phyloP scores from a whole-genome alignment of 2,797 vertebrate genomes.

The Poecilia velifera region DNA sequence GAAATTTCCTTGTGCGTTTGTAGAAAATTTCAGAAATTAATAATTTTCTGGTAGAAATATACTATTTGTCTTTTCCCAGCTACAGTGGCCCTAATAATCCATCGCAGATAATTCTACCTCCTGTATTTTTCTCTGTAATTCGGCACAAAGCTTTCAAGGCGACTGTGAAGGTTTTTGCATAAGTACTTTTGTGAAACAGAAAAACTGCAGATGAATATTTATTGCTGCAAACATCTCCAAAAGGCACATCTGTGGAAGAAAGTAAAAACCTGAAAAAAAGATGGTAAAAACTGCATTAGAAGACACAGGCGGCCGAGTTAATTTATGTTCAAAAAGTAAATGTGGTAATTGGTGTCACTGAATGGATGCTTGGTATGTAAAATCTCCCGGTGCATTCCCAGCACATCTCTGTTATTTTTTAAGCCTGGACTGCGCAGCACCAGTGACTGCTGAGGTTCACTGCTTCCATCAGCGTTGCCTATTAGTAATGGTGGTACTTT shows the following conservation, averaged over 20 bases:
- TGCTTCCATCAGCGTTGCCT: conserved; percentile 7
- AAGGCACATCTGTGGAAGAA: conserved; percentile 12
- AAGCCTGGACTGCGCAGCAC: not conserved
- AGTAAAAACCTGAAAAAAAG: conserved; percentile 11
- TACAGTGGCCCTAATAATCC: too few species aligned
- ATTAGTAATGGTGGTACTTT: conserved; percentile 17
- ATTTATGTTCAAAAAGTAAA: conserved; percentile 15
- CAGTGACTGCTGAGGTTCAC: not conserved
- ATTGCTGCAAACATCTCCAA: conserved; percentile 18
- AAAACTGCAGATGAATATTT: conserved; percentile 31
- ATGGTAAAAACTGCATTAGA: conserved; percentile 1
- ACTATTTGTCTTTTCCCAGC: too few species aligned
- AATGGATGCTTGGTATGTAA: not conserved
- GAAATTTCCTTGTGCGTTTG: too few species aligned
- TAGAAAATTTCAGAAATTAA: too few species aligned
- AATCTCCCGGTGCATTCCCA: conserved; percentile 1
- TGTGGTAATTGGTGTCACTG: conserved; percentile 7
- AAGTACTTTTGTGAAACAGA: conserved; percentile 22
- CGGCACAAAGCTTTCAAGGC: conserved; percentile 6
- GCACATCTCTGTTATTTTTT: not conserved
- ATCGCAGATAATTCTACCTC: not conserved
- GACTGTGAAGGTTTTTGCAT: not conserved
- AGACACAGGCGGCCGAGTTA: not conserved
- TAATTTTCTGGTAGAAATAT: too few species aligned
- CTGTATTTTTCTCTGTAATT: conserved; percentile 11